These are phyloP conservation scores for Tautogolabrus adspersus DNA, from an alignment of 2,113 vertebrate species.

Conservation along the genomic window DNA sequence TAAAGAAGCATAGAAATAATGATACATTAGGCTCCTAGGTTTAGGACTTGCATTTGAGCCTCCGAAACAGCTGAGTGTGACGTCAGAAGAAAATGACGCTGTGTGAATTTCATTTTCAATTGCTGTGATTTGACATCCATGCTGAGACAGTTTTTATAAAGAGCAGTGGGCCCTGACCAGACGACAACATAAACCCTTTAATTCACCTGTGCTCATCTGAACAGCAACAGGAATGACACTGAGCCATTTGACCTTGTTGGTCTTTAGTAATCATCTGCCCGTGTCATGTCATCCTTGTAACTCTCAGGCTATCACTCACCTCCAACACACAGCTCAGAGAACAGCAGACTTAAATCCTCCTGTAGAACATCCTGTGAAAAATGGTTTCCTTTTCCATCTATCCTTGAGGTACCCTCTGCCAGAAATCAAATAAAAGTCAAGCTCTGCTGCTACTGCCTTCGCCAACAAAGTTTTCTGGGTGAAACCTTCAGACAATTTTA, in stretches of 20 bases:
- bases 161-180: conserved; percentile 19
- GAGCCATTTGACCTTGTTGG: conserved; percentile 45
- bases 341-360: conserved; percentile 25
- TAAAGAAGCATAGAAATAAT: neutral
- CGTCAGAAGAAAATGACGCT: too few relatives aligned
- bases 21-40: neutral
- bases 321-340: neutral
- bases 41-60: too few relatives aligned
- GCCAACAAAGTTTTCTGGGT: conserved; percentile 31
- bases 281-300: conserved; percentile 38
- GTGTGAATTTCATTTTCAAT: too few relatives aligned
- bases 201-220: conserved; percentile 16
- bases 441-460: conserved; percentile 16
- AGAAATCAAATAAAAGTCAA: conserved; percentile 44
- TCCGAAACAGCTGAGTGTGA: too few relatives aligned
- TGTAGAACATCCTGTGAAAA: conserved; percentile 40
- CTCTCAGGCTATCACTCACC: conserved; percentile 38
- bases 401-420: conserved; percentile 42
- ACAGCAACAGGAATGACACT: conserved; percentile 20
- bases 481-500: conserved; percentile 35
- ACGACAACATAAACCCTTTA: conserved; percentile 19
- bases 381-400: conserved; percentile 26
- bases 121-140: conserved; percentile 7
- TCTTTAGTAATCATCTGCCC: conserved; percentile 48
- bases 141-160: neutral